A percentile compares a stretch with the other conserved stretches of the same genome.
Conservation (phyloP, 1,140 invertebrate species). For the Nephila pilipes region DNA sequence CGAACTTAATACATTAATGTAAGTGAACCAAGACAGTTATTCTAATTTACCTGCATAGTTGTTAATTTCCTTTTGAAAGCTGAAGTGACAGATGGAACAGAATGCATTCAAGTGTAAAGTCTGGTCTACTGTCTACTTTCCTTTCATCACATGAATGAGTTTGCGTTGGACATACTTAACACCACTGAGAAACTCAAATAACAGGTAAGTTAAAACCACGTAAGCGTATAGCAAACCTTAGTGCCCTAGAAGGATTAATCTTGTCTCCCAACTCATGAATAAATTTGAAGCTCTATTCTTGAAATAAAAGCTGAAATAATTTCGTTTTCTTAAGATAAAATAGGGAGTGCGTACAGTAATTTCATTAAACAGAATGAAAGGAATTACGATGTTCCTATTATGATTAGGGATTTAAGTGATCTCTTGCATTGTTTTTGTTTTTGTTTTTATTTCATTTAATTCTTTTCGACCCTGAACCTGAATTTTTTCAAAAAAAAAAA, state of each 20-base stretch:
- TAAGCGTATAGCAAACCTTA: neutral
- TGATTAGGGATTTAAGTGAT: too few species aligned
- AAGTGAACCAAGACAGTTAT: neutral
- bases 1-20: neutral
- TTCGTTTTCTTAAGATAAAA: neutral
- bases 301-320: neutral
- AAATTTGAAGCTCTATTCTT: neutral
- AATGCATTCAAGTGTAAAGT: neutral
- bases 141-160: neutral
- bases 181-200: neutral
- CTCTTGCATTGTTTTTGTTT: too few species aligned
- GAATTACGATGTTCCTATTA: too few species aligned
- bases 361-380: neutral
- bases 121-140: neutral
- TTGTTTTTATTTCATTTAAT: too few species aligned
- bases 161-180: neutral
- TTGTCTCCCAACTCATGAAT: neutral
- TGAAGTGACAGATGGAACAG: neutral
- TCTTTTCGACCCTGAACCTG: too few species aligned
- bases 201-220: neutral
- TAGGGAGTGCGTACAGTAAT: neutral
- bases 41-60: neutral
- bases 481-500: too few species aligned
- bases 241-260: neutral
- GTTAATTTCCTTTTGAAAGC: constrained; percentile 1